phyloP scores from a whole-genome alignment of 1,140 invertebrate genomes.

The Holotrichia oblita region DNA sequence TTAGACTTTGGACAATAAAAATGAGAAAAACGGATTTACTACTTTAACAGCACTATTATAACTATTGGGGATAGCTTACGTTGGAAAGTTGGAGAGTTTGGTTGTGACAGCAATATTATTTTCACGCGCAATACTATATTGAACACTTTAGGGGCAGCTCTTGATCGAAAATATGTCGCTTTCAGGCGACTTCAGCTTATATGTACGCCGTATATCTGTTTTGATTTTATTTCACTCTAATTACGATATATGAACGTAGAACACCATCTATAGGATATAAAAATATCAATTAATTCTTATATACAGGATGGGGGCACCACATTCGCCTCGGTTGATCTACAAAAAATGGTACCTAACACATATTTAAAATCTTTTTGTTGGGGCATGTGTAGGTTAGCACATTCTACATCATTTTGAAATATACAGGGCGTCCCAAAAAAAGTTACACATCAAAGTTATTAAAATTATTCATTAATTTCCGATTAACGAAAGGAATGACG shows the following conservation, averaged over 20 bases:
- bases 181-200: not conserved
- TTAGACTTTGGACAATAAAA: not conserved
- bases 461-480: too few species aligned
- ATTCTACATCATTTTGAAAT: too few species aligned
- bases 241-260: not conserved
- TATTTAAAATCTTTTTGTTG: too few species aligned
- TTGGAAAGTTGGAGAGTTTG: not conserved
- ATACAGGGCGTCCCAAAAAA: too few species aligned
- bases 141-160: not conserved
- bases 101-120: not conserved
- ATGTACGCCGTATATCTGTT: not conserved
- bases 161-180: conserved; percentile 1
- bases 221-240: not conserved
- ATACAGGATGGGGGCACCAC: too few species aligned
- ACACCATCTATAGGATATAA: too few species aligned
- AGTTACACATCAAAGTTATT: too few species aligned
- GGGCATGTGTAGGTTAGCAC: too few species aligned
- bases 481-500: too few species aligned
- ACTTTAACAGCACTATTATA: not conserved
- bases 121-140: not conserved
- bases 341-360: too few species aligned
- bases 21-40: not conserved
- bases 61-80: not conserved
- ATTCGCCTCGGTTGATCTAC: too few species aligned
- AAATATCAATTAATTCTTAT: too few species aligned